phyloP scores from a whole-genome alignment of 2,888 invertebrate genomes.

The Ferrisia virgata region DNA sequence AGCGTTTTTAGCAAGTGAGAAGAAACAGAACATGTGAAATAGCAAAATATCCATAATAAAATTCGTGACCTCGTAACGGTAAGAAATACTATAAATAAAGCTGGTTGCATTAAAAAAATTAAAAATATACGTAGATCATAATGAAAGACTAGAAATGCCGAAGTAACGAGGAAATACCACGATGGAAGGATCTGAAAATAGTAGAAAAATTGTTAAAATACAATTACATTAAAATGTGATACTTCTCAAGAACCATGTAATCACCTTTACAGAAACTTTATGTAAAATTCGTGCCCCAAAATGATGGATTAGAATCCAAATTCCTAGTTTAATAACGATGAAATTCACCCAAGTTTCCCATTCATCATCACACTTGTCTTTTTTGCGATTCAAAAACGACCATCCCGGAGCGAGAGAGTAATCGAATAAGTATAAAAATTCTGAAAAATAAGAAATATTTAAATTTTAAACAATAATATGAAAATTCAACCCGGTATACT shows the following conservation, averaged over 20 bases:
- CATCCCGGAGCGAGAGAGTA: slow-evolving; percentile 46
- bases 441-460: neutral
- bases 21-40: neutral
- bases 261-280: slow-evolving; percentile 51
- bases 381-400: slow-evolving; percentile 55
- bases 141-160: neutral
- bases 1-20: neutral
- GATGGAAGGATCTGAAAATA: slow-evolving; percentile 41
- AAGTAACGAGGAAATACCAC: slow-evolving; percentile 36
- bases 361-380: slow-evolving; percentile 69
- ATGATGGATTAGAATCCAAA: slow-evolving; percentile 61
- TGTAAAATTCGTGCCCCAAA: slow-evolving; percentile 58
- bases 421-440: neutral
- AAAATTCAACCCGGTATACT: neutral
- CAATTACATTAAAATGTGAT: neutral
- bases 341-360: slow-evolving; percentile 66
- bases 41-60: slow-evolving; percentile 54
- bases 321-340: slow-evolving; percentile 56
- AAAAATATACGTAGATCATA: neutral
- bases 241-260: neutral
- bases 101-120: slow-evolving; percentile 53
- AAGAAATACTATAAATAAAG: slow-evolving; percentile 56
- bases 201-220: slow-evolving; percentile 42
- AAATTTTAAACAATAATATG: neutral
- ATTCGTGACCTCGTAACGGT: slow-evolving; percentile 55